These are phyloP conservation scores for Boloria selene DNA, from an alignment of 2,888 invertebrate species.

Conservation along the genomic window DNA sequence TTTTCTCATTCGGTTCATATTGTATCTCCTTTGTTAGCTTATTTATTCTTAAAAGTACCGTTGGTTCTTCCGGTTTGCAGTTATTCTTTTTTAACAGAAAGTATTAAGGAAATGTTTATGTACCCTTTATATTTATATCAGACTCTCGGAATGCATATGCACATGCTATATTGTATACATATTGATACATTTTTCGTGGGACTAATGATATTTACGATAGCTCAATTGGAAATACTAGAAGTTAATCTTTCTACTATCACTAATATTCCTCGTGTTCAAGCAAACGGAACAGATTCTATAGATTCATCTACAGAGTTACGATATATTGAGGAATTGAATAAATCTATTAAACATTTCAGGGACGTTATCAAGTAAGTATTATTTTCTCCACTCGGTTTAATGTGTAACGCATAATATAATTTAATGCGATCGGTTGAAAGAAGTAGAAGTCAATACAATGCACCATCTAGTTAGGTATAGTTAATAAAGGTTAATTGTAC, in stretches of 20 bases:
- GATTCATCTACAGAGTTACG: slow-evolving; percentile 21
- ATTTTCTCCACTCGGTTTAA: not conserved
- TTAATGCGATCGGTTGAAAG: too few relatives aligned
- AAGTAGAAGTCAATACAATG: too few relatives aligned
- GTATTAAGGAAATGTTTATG: slow-evolving; percentile 46
- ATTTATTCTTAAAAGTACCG: slow-evolving; percentile 47
- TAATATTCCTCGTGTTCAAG: slow-evolving; percentile 20
- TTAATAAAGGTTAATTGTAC: too few relatives aligned
- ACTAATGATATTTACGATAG: slow-evolving; percentile 55
- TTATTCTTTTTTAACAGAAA: slow-evolving; percentile 56
- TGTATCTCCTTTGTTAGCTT: slow-evolving; percentile 47
- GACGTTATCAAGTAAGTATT: slow-evolving; percentile 55
- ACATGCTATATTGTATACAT: slow-evolving; percentile 56
- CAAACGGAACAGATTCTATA: not conserved
- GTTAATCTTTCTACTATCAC: slow-evolving; percentile 53
- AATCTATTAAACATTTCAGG: slow-evolving; percentile 54
- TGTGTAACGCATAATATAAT: too few relatives aligned
- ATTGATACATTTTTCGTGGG: slow-evolving; percentile 61
- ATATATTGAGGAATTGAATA: slow-evolving; percentile 47
- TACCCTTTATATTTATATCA: slow-evolving; percentile 62
- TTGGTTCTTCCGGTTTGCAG: slow-evolving; percentile 53
- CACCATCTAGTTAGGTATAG: too few relatives aligned
- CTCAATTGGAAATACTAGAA: slow-evolving; percentile 62
- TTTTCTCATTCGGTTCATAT: slow-evolving; percentile 49
- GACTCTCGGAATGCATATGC: slow-evolving; percentile 52